Base-by-base conservation (phyloP, 1,140 invertebrate species). In the Drosophila micromelanica region DNA sequence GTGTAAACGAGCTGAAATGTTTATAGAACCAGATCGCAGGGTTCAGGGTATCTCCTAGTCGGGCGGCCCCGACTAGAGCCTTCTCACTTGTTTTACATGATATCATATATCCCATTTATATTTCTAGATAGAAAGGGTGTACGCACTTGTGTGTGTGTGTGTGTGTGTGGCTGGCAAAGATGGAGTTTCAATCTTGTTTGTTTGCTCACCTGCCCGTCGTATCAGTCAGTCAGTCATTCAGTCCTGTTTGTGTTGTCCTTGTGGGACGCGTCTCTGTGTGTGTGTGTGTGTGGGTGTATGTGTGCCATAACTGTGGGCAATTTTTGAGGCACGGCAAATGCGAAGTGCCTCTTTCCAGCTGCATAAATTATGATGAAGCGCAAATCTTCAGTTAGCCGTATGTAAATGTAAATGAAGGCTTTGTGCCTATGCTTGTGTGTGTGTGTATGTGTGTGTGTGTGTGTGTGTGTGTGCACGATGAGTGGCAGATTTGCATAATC, bases 331-430 rank as follows among this genome's bases (percentile, higher is more conserved):
- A 77, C 76, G 75, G 67, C 77, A 74, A 72, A 81, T 87, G 55
- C 42, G 78, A 86, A 87, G 82, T 87, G 78, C 78, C 73, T 80
- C 48, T 56, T 57, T 23, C 40, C 49, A 57, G 82, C 57, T 84
- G 77, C 84, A 87, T 87, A 87, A 87, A 87, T 89, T 87, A 87
- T 87, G 82, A 87, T 89, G 82, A 73, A 73, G 70, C 84, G 84
- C 82, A 87, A 87, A 87, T 87, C 82, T 87, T 87, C 82, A 87
- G 84, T 85, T 87, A 86, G 81, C 81, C 80, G 82, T 82, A 82
- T 86, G 82, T 87, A 86, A 86, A 86, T 86, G 81, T 87, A 86
- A 86, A 86, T 86, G 81, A 82, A 87, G 78, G 82, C 78, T 78
- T 67, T 75, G 64, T 43, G 73, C 59, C 61, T 54, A 40, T 54